Evolutionary conservation across 2,113 vertebrate genomes (phyloP).

Genomic region (Gambusia holbrooki): DNA sequence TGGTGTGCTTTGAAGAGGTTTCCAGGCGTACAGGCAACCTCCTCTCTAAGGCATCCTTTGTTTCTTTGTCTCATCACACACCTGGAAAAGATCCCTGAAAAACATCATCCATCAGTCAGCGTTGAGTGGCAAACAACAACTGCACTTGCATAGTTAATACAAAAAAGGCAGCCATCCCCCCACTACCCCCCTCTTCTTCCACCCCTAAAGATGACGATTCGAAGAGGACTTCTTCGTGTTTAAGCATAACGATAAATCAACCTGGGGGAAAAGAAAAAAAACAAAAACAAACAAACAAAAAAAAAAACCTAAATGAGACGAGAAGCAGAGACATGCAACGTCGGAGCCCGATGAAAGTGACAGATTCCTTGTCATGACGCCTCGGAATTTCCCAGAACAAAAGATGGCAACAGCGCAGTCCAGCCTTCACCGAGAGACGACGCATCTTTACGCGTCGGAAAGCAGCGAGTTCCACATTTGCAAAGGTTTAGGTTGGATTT

Average conservation of each 20-base stretch:
- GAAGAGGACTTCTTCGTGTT: constrained; percentile 25
- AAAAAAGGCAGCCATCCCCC: constrained; percentile 41
- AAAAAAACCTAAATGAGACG: constrained; percentile 37
- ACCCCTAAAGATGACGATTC: constrained; percentile 42
- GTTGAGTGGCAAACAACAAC: constrained; percentile 65
- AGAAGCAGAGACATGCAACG: constrained; percentile 5
- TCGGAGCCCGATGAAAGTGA: constrained; percentile 49
- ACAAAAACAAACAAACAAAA: neutral
- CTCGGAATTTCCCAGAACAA: constrained; percentile 38
- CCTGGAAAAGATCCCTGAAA: constrained; percentile 80
- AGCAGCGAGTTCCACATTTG: constrained; percentile 7
- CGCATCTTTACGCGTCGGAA: constrained; percentile 4
- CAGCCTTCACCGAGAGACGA: constrained; percentile 32
- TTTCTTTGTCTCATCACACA: constrained; percentile 89
- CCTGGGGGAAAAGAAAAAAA: neutral
- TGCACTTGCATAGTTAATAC: constrained; percentile 48
- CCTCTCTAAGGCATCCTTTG: constrained; percentile 87
- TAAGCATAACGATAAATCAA: constrained; percentile 52
- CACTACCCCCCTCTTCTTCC: neutral
- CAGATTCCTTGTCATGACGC: constrained; percentile 20
- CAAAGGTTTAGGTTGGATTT: constrained; percentile 16
- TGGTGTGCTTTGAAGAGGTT: constrained; percentile 95
- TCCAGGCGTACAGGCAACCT: constrained; percentile 90
- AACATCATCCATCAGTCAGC: constrained; percentile 79
- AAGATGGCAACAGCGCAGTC: constrained; percentile 27